Base-by-base conservation (phyloP, 1,140 invertebrate genomes). In the Drosophila sulfurigaster region DNA sequence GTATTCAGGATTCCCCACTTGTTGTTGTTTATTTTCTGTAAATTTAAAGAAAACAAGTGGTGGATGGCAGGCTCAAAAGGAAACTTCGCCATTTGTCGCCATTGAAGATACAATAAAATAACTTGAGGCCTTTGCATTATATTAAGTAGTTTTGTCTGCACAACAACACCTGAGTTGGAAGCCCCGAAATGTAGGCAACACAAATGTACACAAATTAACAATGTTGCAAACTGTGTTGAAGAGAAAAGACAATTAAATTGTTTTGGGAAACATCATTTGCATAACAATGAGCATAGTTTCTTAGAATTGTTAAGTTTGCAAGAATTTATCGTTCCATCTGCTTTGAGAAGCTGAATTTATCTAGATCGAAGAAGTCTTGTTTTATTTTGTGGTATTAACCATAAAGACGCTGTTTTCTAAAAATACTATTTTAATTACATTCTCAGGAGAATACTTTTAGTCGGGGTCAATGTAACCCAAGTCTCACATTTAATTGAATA, bases 11-110 rank as follows among this genome's bases (percentile, higher is more conserved):
- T 13, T 52, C 28, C 3, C 32, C 20, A 25, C 11, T 41, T 71
- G 13, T 43, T 25, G 11, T 57, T 80, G 51, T 79, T 88, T 75
- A 56, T 67, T 46, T 48, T 73, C 46, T 62, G 78, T 65, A 88
- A 90, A 88, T 85, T 89, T 79, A 85, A 88, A 85, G 86, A 78
- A 81, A 88, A 88, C 75, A 88, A 75, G 54, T 41, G 60, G 54
- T 35, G 60, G 43, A 56, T 20, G 10, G 15, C 54, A 57, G 38
- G 15, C 35, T 46, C 46, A 68, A 56, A 56, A 45, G 16, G 13
- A 59, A 62, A 8, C 45, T 15, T 38, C 57, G 58, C 52, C 64
- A 56, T 62, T 69, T 64, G 65, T 60, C 72, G 69, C 72, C 65
- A 68, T 73, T 64, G 35, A 65, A 60, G 60, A 62, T 46, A 74